These are phyloP conservation scores for Aplidium turbinatum DNA, from an alignment of 23 tunicate genomes.

Conservation along the genomic window DNA sequence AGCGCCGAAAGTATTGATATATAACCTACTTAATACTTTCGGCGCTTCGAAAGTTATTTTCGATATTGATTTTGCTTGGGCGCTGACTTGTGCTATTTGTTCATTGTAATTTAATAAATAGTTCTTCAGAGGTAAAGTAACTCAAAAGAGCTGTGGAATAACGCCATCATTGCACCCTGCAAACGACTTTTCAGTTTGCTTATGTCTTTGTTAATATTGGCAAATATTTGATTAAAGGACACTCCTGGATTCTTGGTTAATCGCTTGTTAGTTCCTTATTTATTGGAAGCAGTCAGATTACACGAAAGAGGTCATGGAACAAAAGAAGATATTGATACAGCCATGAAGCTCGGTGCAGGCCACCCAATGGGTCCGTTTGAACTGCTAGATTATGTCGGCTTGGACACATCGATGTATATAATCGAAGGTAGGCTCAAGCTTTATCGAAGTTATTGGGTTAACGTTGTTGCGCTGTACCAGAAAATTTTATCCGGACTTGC, in stretches of 20 bases:
- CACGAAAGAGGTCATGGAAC: constrained; percentile 82
- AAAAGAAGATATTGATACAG: constrained; percentile 87
- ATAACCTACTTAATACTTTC: too few species aligned
- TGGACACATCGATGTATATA: constrained; percentile 87
- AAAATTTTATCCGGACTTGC: too few species aligned
- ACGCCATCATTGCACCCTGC: too few species aligned
- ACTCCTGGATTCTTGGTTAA: constrained; percentile 95
- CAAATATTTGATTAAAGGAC: constrained; percentile 32
- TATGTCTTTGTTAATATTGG: neutral
- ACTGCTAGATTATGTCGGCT: constrained; percentile 92
- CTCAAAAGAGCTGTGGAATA: too few species aligned
- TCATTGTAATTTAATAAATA: too few species aligned
- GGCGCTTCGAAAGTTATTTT: too few species aligned
- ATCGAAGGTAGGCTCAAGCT: constrained; percentile 48
- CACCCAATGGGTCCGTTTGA: constrained; percentile 98
- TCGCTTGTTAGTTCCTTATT: constrained; percentile 83
- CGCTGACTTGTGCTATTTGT: too few species aligned
- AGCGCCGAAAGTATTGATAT: too few species aligned
- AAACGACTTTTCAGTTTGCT: neutral
- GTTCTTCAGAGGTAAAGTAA: too few species aligned
- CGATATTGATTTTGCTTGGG: too few species aligned
- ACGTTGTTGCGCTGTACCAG: too few species aligned
- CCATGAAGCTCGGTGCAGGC: constrained; percentile 98
- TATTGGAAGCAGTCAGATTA: constrained; percentile 84
- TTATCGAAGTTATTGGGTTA: too few species aligned